phyloP scores from a whole-genome alignment of 2,113 vertebrate genomes.

The Cavia aperea region DNA sequence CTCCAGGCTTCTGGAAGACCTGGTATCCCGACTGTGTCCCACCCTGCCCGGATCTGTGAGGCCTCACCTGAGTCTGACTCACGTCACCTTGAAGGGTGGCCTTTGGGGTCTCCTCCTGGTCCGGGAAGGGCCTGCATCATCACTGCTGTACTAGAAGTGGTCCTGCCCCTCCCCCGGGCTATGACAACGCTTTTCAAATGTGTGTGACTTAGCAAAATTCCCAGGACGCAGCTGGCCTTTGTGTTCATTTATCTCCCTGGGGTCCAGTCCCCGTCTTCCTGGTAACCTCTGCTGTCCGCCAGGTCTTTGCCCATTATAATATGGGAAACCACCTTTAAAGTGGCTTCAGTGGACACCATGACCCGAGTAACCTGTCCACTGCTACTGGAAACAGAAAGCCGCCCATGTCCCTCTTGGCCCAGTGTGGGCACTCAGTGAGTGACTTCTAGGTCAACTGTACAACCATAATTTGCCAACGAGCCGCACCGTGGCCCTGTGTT shows the following conservation, averaged over 20 bases:
- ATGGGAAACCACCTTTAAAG: not conserved
- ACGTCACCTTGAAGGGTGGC: not conserved
- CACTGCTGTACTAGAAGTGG: not conserved
- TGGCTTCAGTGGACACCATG: not conserved
- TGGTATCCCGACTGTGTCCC: not conserved
- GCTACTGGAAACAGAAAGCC: not conserved
- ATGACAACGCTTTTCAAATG: not conserved
- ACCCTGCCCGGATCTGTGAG: not conserved
- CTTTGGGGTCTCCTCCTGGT: not conserved
- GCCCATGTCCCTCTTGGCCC: not conserved
- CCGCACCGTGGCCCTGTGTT: not conserved
- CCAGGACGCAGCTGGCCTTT: not conserved
- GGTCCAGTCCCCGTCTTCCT: not conserved
- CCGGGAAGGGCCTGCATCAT: not conserved
- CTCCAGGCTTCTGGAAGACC: not conserved
- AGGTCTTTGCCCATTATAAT: not conserved
- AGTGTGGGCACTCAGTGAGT: not conserved
- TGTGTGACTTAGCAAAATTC: not conserved
- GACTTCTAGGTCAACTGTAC: not conserved
- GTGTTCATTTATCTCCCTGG: not conserved
- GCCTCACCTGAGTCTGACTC: not conserved
- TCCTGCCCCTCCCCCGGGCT: not conserved
- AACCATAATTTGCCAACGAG: not conserved
- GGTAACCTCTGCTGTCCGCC: not conserved
- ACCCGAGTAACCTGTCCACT: not conserved